Evolutionary conservation across 2,113 vertebrate genomes (phyloP), one percentile per base, ranked within the genome.

Genomic region (Syngnathus scovelli): DNA sequence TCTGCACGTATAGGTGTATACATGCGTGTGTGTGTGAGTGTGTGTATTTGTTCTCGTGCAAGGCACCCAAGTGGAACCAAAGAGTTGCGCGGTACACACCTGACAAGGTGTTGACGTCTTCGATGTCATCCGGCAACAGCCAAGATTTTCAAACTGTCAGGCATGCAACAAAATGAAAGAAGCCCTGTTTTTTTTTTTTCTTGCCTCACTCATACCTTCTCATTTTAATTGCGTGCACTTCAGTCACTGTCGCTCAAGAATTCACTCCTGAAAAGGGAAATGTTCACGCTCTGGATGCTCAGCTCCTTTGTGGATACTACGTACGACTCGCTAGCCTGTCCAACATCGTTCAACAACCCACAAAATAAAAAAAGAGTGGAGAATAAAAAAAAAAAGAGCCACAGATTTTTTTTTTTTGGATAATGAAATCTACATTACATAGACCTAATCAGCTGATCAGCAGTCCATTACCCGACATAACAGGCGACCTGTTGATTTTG

Each of bases 81-180:
- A 69, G 58, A 75, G 68, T 58, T 55, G 61, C 27, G 56, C 15
- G 60, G 60, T 43, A 37, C 37, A 48, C 36, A 46, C 74, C 55
- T 70, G 66, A 52, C 76, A 68, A 46, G 6, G 2, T 54, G 21
- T 71, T 66, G 71, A 77, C 51, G n/a, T 68, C 44, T 33, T 60
- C n/a, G 23, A 9, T 59, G 71, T 61, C 71, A 56, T 61, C 27
- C 64, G 6, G 44, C 19, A 59, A 36, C 51, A 18, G 49, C 38
- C 16, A 37, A 55, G 43, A 65, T 16, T 59, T n/a, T 38, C 48
- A 51, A 65, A 62, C 61, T 46, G 52, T 64, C 51, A 39, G 15
- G n/a, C 19, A 44, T 19, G 8, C 6, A 64, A 55, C 48, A 44
- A 46, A 54, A 52, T 6, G 69, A 59, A 60, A 46, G 41, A 5